Conservation (phyloP, 92 coral and sea anemone species). For the Micromussa lordhowensis region DNA sequence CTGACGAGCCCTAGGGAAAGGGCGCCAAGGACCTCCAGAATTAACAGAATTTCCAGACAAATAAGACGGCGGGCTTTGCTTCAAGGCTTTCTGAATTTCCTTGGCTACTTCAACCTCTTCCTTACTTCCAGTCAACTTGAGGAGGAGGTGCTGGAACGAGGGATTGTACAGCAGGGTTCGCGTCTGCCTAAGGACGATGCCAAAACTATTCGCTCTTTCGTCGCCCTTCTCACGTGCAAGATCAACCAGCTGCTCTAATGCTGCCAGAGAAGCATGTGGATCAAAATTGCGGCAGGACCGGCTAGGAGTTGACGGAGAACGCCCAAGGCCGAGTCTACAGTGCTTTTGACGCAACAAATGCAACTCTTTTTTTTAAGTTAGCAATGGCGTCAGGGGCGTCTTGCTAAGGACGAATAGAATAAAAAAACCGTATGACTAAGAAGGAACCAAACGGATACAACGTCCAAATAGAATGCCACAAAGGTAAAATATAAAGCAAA, state of each 20-base stretch:
- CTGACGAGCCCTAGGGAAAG: background rate
- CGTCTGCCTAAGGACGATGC: too few species aligned
- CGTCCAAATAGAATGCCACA: too few species aligned
- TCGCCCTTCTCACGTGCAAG: too few species aligned
- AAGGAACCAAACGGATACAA: too few species aligned
- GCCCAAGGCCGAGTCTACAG: slow-evolving; percentile 6
- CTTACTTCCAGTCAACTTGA: slow-evolving; percentile 39
- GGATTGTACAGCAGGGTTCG: too few species aligned
- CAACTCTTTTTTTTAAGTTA: slow-evolving; percentile 12
- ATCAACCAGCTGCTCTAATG: slow-evolving; percentile 50
- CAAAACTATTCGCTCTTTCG: too few species aligned
- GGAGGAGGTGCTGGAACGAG: slow-evolving; percentile 19
- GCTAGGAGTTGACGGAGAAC: slow-evolving; percentile 19
- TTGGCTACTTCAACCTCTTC: slow-evolving; percentile 38
- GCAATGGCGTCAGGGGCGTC: slow-evolving; percentile 6
- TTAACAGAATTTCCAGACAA: background rate
- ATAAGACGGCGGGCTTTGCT: background rate
- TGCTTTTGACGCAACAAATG: slow-evolving; percentile 12
- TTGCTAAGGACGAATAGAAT: too few species aligned
- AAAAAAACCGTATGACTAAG: too few species aligned
- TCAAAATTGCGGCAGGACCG: slow-evolving; percentile 31
- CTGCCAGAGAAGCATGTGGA: slow-evolving; percentile 43
- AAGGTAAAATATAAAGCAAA: too few species aligned
- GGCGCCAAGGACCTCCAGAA: background rate
- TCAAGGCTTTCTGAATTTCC: slow-evolving; percentile 46